Evolutionary conservation across 1,140 invertebrate genomes (phyloP).

Genomic region (Drosophila saltans): DNA sequence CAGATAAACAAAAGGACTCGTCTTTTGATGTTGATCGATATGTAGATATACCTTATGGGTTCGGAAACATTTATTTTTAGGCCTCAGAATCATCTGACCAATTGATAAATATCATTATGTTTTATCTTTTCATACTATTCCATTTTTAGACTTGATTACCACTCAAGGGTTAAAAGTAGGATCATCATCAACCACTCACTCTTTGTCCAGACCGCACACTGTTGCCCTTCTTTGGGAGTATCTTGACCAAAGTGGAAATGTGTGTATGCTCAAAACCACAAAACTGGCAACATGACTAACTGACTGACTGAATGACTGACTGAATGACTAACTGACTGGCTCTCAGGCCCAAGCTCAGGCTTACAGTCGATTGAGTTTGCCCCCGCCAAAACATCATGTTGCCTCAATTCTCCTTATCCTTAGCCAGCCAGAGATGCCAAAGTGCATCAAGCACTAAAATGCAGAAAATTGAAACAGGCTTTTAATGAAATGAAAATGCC

Average conservation of each 20-base stretch:
- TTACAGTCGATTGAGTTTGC: constrained; percentile 23
- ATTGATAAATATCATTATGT: too few relatives aligned
- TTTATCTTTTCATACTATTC: too few relatives aligned
- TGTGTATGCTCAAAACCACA: constrained; percentile 72
- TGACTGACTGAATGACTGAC: constrained; percentile 2
- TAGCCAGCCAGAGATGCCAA: constrained; percentile 65
- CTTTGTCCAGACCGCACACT: background rate
- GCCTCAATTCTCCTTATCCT: constrained; percentile 11
- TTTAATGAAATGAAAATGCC: constrained; percentile 60
- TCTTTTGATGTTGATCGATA: too few relatives aligned
- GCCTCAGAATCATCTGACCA: too few relatives aligned
- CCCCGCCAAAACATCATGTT: constrained; percentile 28
- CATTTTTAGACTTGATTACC: background rate
- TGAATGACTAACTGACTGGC: constrained; percentile 7
- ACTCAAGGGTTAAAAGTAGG: background rate
- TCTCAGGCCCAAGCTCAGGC: background rate
- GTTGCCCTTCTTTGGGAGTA: background rate
- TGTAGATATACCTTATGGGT: too few relatives aligned
- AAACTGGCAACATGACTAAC: constrained; percentile 21
- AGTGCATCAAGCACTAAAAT: constrained; percentile 82
- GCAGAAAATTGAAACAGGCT: constrained; percentile 83
- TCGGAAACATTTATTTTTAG: too few relatives aligned
- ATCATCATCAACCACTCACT: background rate
- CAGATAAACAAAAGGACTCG: too few relatives aligned
- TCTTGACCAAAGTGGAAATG: constrained; percentile 9